Evolutionary conservation across 2,797 vertebrate genomes (phyloP), one percentile per base, ranked within the genome.

Genomic region (Novumbra hubbsi): DNA sequence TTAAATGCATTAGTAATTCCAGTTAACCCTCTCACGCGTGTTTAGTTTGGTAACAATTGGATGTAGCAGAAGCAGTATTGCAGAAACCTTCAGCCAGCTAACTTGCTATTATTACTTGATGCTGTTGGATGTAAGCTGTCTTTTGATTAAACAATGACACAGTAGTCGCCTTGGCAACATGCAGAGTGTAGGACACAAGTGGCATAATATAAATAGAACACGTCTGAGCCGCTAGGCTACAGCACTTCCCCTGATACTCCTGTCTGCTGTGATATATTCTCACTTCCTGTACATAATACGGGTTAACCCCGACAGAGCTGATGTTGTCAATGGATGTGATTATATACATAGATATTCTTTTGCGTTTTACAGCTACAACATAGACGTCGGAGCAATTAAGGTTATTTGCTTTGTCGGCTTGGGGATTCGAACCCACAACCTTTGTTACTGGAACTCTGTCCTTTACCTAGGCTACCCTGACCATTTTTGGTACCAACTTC

Each of bases 161-260:
- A 68, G 75, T n/a, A 52, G 86, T 88, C 84, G 85, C 85, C 85
- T 57, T 84, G 80, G 84, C 71, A 87, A 89, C 86, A 62, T 67
- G 3, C 32, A 66, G 80, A 84, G 67, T 11, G 55, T 62, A 65
- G 81, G 76, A 73, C 34, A 63, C 71, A 24, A 45, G 14, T 7
- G 68, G n/a, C 17, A 16, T 1, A 84, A 86, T 87, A 85, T 87
- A 88, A 80, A 77, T 17, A 55, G 60, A 65, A 55, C 73, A 70
- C 77, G 64, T 72, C 71, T 76, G 71, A 60, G 76, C 11, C 12
- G 5, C 70, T 62, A 34, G 69, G 70, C 65, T 75, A 78, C 48
- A 64, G 30, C 80, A 74, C 57, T 78, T 76, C 62, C 14, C 15
- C 15, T 3, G 27, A 64, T 30, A 17, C 19, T 79, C 55, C 16